These are phyloP conservation scores for Danio jaintianensis DNA, from an alignment of 2,797 vertebrate genomes.

Conservation along the genomic window DNA sequence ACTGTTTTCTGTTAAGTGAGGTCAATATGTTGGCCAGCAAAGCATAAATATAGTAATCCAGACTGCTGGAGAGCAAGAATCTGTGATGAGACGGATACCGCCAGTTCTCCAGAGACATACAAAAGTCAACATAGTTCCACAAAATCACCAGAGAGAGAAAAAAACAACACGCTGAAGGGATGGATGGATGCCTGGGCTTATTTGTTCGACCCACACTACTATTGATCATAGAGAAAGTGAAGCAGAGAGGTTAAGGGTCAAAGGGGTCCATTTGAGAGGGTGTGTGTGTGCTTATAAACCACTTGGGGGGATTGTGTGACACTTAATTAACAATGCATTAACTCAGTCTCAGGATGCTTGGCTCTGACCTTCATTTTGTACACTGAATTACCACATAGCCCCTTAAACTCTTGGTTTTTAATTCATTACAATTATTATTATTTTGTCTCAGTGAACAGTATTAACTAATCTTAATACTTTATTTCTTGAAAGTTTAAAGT, in stretches of 20 bases:
- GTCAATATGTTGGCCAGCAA: slow-evolving; percentile 42
- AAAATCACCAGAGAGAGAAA: slow-evolving; percentile 24
- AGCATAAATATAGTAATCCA: slow-evolving; percentile 51
- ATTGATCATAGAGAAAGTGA: slow-evolving; percentile 55
- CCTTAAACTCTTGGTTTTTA: slow-evolving; percentile 39
- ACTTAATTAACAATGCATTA: slow-evolving; percentile 69
- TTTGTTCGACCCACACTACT: slow-evolving; percentile 54
- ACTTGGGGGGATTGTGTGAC: slow-evolving; percentile 62
- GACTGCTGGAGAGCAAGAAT: slow-evolving; percentile 31
- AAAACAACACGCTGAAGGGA: slow-evolving; percentile 6
- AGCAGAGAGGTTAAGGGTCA: slow-evolving; percentile 47
- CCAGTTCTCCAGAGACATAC: slow-evolving; percentile 13
- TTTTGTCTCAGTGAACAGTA: slow-evolving; percentile 45
- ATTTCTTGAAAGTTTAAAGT: slow-evolving; percentile 53
- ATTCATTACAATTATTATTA: slow-evolving; percentile 4
- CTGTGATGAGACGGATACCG: slow-evolving; percentile 23
- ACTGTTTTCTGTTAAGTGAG: slow-evolving; percentile 54
- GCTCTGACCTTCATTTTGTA: slow-evolving; percentile 65
- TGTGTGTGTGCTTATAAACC: slow-evolving; percentile 37
- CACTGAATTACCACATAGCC: slow-evolving; percentile 45
- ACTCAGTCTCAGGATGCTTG: slow-evolving; percentile 57
- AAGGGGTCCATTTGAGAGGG: slow-evolving; percentile 24
- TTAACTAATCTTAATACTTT: slow-evolving; percentile 51
- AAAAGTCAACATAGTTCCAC: slow-evolving; percentile 51
- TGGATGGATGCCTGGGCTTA: slow-evolving; percentile 27